A percentile compares a stretch with the other conserved stretches of the same genome.
phyloP scores from a whole-genome alignment of 2,113 vertebrate genomes.

The Ophiodon elongatus region DNA sequence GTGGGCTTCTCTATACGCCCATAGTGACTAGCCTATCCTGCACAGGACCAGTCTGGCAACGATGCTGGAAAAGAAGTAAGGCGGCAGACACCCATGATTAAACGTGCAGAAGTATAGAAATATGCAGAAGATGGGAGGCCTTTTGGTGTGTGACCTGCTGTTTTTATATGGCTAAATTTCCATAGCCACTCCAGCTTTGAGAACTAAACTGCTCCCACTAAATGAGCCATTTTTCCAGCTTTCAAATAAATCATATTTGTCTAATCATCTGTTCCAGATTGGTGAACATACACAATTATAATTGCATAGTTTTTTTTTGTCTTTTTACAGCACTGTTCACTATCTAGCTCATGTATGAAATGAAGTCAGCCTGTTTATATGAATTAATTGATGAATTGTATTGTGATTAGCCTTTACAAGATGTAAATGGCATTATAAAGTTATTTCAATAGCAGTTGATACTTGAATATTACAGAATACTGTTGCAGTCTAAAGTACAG shows the following conservation, averaged over 20 bases:
- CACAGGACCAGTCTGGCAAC: background rate
- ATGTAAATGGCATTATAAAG: slow-evolving; percentile 47
- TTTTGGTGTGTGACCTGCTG: slow-evolving; percentile 18
- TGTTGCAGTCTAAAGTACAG: slow-evolving; percentile 37
- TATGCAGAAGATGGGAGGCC: slow-evolving; percentile 20
- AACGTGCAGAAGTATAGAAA: slow-evolving; percentile 15
- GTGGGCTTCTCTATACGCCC: slow-evolving; percentile 12
- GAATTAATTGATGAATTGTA: slow-evolving; percentile 13
- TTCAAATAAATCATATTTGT: slow-evolving; percentile 8
- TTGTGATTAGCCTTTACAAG: slow-evolving; percentile 37
- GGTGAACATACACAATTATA: slow-evolving; percentile 14
- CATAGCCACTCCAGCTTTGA: slow-evolving; percentile 38
- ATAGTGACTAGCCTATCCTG: slow-evolving; percentile 8
- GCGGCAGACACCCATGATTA: slow-evolving; percentile 31
- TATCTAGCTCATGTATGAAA: slow-evolving; percentile 23
- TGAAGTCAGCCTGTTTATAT: slow-evolving; percentile 36
- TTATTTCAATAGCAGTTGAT: slow-evolving; percentile 51
- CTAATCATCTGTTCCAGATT: slow-evolving; percentile 16
- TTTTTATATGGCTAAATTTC: slow-evolving; percentile 24
- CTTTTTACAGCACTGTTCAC: slow-evolving; percentile 24
- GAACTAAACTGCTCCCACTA: slow-evolving; percentile 26
- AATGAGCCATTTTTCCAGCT: slow-evolving; percentile 14
- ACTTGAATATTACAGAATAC: slow-evolving; percentile 69
- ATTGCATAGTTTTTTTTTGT: background rate
- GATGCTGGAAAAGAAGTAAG: background rate